These are phyloP conservation scores for Oryzias melastigma DNA, from an alignment of 2,113 vertebrate genomes.

Conservation along the genomic window DNA sequence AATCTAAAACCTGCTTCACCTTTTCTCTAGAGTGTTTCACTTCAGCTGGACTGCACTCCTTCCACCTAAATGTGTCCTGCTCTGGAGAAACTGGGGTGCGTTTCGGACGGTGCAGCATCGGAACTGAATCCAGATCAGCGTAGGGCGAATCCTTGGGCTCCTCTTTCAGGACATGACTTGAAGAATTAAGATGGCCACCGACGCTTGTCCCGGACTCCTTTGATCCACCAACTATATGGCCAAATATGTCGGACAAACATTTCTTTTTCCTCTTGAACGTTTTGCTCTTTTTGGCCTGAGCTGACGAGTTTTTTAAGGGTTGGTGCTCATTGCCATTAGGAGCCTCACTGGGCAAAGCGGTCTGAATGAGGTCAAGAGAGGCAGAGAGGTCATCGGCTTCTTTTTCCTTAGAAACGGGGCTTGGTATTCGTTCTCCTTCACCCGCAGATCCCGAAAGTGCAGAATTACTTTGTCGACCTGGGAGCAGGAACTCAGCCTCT, in stretches of 20 bases:
- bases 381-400: constrained; percentile 26
- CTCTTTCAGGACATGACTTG: constrained; percentile 48
- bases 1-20: constrained; percentile 1
- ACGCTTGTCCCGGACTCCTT: constrained; percentile 38
- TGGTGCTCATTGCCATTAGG: constrained; percentile 47
- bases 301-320: constrained; percentile 35
- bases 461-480: constrained; percentile 53
- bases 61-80: constrained; percentile 13
- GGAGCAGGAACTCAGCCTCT: constrained; percentile 86
- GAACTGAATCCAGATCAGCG: constrained; percentile 73
- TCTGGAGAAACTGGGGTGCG: constrained; percentile 43
- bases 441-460: constrained; percentile 34
- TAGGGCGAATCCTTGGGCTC: constrained; percentile 69
- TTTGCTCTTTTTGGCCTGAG: constrained; percentile 55
- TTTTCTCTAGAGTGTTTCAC: constrained; percentile 36
- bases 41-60: constrained; percentile 26
- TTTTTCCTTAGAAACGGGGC: constrained; percentile 45
- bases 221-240: constrained; percentile 58
- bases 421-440: constrained; percentile 39
- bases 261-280: constrained; percentile 69
- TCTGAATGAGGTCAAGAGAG: constrained; percentile 14
- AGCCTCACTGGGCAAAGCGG: constrained; percentile 22
- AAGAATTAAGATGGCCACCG: constrained; percentile 25
- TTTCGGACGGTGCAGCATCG: constrained; percentile 73
- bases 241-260: constrained; percentile 64